Evolutionary conservation across 1,140 invertebrate species (phyloP).

Genomic region (Pogonognathellus flavescens): DNA sequence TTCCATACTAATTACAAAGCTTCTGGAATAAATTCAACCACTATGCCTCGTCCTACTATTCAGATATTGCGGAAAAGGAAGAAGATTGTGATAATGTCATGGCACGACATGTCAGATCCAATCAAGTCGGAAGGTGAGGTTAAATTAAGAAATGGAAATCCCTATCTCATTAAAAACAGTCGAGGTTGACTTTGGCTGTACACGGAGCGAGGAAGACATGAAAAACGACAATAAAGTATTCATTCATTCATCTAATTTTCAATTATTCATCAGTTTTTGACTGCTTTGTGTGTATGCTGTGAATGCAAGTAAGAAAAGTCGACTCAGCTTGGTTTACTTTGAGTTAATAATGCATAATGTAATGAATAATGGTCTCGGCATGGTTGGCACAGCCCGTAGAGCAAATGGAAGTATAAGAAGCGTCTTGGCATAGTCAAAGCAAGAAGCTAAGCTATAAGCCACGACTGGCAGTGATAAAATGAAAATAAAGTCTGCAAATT

Average conservation of each 20-base stretch:
- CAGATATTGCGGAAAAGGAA: too few relatives aligned
- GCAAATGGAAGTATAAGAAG: neutral
- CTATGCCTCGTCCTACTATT: too few relatives aligned
- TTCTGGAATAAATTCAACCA: too few relatives aligned
- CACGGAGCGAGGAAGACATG: neutral
- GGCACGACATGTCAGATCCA: neutral
- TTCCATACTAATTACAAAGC: too few relatives aligned
- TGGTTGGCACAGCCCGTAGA: neutral
- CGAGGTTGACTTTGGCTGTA: neutral
- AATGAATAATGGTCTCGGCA: conserved; percentile 10
- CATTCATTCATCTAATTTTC: conserved; percentile 37
- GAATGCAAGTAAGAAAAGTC: neutral
- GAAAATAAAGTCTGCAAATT: conserved; percentile 52
- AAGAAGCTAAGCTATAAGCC: neutral
- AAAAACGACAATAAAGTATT: neutral
- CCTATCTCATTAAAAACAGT: neutral
- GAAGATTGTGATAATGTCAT: too few relatives aligned
- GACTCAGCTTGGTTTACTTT: neutral
- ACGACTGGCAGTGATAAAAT: conserved; percentile 11
- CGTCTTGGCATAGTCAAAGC: neutral
- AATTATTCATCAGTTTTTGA: conserved; percentile 50
- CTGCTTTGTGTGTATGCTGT: neutral
- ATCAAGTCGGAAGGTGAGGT: neutral
- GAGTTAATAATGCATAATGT: neutral
- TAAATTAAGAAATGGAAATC: neutral